Percentiles rank a stretch among this genome's conserved stretches.
Evolutionary conservation across 2,113 vertebrate genomes (phyloP).

Genomic region (Pimephales promelas): DNA sequence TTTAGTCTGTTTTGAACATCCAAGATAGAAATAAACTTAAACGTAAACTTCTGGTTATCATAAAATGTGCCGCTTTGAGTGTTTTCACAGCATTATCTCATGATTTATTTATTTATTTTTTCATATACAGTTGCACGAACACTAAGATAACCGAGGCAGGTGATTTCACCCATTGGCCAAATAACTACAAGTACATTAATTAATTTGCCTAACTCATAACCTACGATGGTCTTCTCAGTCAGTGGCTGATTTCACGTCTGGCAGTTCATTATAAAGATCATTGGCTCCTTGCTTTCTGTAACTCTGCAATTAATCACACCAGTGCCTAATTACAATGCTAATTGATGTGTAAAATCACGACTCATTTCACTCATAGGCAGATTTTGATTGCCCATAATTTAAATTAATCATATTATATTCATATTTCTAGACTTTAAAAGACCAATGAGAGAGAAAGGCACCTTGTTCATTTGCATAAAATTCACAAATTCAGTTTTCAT

Average conservation of each 20-base stretch:
- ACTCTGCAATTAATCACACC: constrained; percentile 76
- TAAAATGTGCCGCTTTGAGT: not conserved
- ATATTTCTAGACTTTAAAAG: constrained; percentile 16
- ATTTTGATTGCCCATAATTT: constrained; percentile 53
- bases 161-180: constrained; percentile 4
- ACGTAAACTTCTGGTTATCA: not conserved
- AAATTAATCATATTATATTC: constrained; percentile 24
- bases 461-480: not conserved
- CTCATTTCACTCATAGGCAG: constrained; percentile 76
- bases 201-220: constrained; percentile 54
- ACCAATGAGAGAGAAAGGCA: not conserved
- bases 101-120: not conserved
- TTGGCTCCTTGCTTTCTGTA: constrained; percentile 66
- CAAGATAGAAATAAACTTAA: not conserved
- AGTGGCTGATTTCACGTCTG: constrained; percentile 71
- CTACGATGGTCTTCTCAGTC: constrained; percentile 63
- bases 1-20: not conserved
- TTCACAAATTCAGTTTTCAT: not conserved
- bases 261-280: constrained; percentile 74
- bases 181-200: constrained; percentile 18
- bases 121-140: not conserved
- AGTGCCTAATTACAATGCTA: constrained; percentile 77
- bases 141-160: constrained; percentile 12
- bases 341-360: constrained; percentile 79
- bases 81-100: not conserved